Evolutionary conservation across 2,888 invertebrate species (phyloP).

Genomic region (Acronicta aceris): DNA sequence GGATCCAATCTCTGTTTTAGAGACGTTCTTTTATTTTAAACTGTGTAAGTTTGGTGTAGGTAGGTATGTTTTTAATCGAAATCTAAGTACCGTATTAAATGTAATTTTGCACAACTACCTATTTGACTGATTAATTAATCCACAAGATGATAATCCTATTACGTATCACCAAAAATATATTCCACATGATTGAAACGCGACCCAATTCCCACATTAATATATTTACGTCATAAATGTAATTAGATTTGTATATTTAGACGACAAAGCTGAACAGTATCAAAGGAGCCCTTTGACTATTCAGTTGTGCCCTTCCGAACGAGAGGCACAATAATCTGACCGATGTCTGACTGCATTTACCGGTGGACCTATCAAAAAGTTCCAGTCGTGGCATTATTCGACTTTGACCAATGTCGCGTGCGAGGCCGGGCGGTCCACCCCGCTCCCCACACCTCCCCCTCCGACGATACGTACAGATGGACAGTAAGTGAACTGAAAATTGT

Average conservation of each 20-base stretch:
- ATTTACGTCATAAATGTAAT: conserved; percentile 60
- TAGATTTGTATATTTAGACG: conserved; percentile 56
- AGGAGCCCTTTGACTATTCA: conserved; percentile 77
- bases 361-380: conserved; percentile 76
- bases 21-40: conserved; percentile 28
- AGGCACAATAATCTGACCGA: conserved; percentile 66
- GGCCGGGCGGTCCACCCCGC: conserved; percentile 30
- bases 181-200: conserved; percentile 45
- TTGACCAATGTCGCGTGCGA: conserved; percentile 77
- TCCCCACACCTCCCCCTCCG: conserved; percentile 15
- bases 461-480: conserved; percentile 48
- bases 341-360: conserved; percentile 64
- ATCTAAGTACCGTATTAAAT: background rate
- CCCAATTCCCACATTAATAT: conserved; percentile 55
- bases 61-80: conserved; percentile 21
- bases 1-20: conserved; percentile 31
- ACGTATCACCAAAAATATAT: conserved; percentile 42
- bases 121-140: conserved; percentile 29
- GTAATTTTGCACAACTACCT: conserved; percentile 1
- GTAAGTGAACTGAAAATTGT: conserved; percentile 54
- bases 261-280: conserved; percentile 65
- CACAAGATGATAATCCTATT: conserved; percentile 44
- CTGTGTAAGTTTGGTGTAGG: conserved; percentile 13
- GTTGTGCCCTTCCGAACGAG: conserved; percentile 67
- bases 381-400: conserved; percentile 66